These are phyloP conservation scores for Platycheirus albimanus DNA, from an alignment of 2,888 invertebrate genomes.

Conservation along the genomic window DNA sequence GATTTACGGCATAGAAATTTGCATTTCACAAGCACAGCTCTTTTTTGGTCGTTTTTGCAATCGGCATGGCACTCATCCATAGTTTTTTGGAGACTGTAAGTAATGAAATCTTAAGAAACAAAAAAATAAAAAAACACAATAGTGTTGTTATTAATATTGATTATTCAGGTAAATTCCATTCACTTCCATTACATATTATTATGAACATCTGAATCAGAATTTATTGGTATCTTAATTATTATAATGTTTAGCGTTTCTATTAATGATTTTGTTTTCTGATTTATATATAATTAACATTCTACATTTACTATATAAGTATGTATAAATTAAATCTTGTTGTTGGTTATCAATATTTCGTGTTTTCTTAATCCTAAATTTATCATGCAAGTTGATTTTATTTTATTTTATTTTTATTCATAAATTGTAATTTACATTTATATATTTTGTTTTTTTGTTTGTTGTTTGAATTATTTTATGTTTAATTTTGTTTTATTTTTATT, in stretches of 20 bases:
- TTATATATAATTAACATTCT: slow-evolving; percentile 70
- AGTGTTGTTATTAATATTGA: slow-evolving; percentile 70
- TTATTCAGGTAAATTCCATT: slow-evolving; percentile 74
- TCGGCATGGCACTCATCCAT: no score
- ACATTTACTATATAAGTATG: slow-evolving; percentile 73
- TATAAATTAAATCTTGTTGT: slow-evolving; percentile 72
- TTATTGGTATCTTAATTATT: slow-evolving; percentile 61
- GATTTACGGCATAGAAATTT: no score
- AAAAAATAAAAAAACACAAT: slow-evolving; percentile 26
- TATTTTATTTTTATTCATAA: slow-evolving; percentile 19
- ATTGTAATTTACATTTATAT: slow-evolving; percentile 56
- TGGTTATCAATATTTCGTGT: slow-evolving; percentile 69
- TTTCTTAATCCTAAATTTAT: slow-evolving; percentile 37
- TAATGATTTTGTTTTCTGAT: slow-evolving; percentile 36
- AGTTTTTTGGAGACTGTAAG: no score
- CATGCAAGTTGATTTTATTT: slow-evolving; percentile 21
- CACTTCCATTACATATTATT: slow-evolving; percentile 58
- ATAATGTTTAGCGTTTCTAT: slow-evolving; percentile 53
- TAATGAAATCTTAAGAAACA: no score
- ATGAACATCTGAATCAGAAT: slow-evolving; percentile 71
- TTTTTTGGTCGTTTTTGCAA: no score
- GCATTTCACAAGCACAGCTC: no score
- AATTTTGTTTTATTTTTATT: slow-evolving; percentile 37
- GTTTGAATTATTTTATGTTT: slow-evolving; percentile 20
- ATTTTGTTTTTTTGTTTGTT: no score